Percentiles rank a stretch among this genome's conserved stretches.
Conservation (phyloP, 2,888 invertebrate species). For the Pandemis cinnamomeana region DNA sequence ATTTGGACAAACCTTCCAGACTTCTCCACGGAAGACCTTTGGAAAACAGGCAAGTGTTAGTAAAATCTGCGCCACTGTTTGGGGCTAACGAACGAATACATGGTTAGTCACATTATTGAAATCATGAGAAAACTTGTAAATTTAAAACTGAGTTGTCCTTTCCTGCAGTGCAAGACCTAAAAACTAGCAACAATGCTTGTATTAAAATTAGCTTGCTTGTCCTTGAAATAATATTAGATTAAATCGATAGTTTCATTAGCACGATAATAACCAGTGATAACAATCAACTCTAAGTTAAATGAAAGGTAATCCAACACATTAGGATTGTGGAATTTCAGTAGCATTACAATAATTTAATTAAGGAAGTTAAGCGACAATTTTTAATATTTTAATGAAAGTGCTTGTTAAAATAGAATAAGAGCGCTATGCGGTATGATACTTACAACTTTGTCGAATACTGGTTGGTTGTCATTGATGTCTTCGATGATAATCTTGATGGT, state of each 20-base stretch:
- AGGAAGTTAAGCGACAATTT: constrained; percentile 10
- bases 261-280: constrained; percentile 8
- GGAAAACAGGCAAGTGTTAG: constrained; percentile 80
- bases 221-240: background rate
- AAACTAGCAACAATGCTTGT: constrained; percentile 30
- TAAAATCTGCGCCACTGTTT: constrained; percentile 75
- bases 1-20: constrained; percentile 87
- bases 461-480: constrained; percentile 96
- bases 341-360: background rate
- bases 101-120: constrained; percentile 55
- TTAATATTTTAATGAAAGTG: constrained; percentile 9
- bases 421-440: constrained; percentile 62
- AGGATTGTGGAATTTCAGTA: constrained; percentile 15
- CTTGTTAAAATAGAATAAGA: background rate
- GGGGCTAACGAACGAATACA: constrained; percentile 65
- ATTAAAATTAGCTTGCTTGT: constrained; percentile 27
- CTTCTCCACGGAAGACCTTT: constrained; percentile 87
- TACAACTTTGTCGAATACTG: constrained; percentile 92
- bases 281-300: constrained; percentile 12
- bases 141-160: constrained; percentile 15
- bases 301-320: constrained; percentile 6
- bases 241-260: constrained; percentile 2
- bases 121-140: constrained; percentile 33
- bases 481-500: constrained; percentile 95
- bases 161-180: constrained; percentile 38